Evolutionary conservation across 2,797 vertebrate species (phyloP).

Genomic region (Orestias chungarensis): DNA sequence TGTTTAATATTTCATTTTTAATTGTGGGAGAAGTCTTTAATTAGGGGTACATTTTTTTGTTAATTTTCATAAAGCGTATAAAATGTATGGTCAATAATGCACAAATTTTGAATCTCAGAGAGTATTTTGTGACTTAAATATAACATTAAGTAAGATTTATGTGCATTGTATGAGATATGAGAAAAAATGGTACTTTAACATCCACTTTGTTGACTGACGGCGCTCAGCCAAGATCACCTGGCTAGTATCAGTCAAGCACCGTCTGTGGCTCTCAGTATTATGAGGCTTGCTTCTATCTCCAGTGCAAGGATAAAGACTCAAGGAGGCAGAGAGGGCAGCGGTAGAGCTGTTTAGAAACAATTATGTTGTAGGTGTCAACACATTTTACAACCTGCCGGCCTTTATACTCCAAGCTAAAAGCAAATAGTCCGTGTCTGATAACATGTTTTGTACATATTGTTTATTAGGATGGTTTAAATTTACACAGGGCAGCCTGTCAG

Average conservation of each 20-base stretch:
- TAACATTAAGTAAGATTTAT: slow-evolving; percentile 27
- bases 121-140: slow-evolving; percentile 30
- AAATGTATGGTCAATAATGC: slow-evolving; percentile 20
- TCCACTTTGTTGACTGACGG: slow-evolving; percentile 22
- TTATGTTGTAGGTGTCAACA: slow-evolving; percentile 14
- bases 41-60: too few relatives aligned
- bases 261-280: slow-evolving; percentile 45
- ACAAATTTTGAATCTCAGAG: slow-evolving; percentile 26
- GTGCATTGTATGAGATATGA: not conserved
- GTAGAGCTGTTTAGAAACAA: slow-evolving; percentile 44
- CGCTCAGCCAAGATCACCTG: not conserved
- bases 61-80: too few relatives aligned
- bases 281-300: slow-evolving; percentile 38
- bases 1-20: not conserved
- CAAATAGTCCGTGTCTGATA: slow-evolving; percentile 15
- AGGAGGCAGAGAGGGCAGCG: slow-evolving; percentile 18
- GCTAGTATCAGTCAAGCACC: not conserved
- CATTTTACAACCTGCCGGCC: slow-evolving; percentile 27
- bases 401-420: slow-evolving; percentile 36
- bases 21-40: slow-evolving; percentile 22
- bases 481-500: slow-evolving; percentile 5
- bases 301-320: slow-evolving; percentile 31
- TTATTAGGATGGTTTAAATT: slow-evolving; percentile 21
- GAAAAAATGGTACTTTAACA: slow-evolving; percentile 15
- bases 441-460: slow-evolving; percentile 10